Evolutionary conservation across 2,113 vertebrate species (phyloP), one percentile per base, ranked within the genome.

Genomic region (Nesoenas mayeri): DNA sequence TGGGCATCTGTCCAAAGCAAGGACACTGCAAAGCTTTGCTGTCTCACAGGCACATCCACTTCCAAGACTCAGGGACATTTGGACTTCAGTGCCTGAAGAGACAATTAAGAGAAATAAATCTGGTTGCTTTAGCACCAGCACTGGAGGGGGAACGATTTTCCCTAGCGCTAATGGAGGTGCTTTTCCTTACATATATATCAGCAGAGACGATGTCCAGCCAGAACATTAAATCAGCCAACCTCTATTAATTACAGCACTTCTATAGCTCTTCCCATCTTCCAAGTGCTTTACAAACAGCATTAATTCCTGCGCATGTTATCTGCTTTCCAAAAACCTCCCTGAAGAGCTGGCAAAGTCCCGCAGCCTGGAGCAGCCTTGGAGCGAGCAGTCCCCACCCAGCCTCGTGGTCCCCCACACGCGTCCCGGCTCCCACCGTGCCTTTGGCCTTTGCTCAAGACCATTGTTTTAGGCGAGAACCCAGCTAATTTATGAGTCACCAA

Each of bases 241-340:
- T 85, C 94, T 96, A 97, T 96, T 95, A 96, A 97, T 87, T 94
- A 95, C 70, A 89, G 77, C 70, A 36, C 73, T 95, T 91, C 95
- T 94, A 96, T 34, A 91, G 93, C 88, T 87, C 57, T 92, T 83
- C 90, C 89, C 86, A 75, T 93, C 88, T 84, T 96, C 73, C 80
- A 81, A 94, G 66, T 72, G 73, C 78, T 91, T 89, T 90, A 87
- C 86, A 95, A 96, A 95, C 89, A 94, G 62, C 89, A 77, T 72
- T 92, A 92, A 95, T 92, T 93, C 83, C 77, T 84, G 44, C 1
- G 5, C n/a, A 58, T 14, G 22, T 79, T 91, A 93, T 34, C 83
- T 87, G n/a, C 9, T 24, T 79, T 95, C 92, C 84, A 92, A 94
- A 86, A 93, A 62, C 28, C 83, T 93, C 92, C 92, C 79, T 5